phyloP scores from a whole-genome alignment of 2,888 invertebrate species.

The Netelia virgata region DNA sequence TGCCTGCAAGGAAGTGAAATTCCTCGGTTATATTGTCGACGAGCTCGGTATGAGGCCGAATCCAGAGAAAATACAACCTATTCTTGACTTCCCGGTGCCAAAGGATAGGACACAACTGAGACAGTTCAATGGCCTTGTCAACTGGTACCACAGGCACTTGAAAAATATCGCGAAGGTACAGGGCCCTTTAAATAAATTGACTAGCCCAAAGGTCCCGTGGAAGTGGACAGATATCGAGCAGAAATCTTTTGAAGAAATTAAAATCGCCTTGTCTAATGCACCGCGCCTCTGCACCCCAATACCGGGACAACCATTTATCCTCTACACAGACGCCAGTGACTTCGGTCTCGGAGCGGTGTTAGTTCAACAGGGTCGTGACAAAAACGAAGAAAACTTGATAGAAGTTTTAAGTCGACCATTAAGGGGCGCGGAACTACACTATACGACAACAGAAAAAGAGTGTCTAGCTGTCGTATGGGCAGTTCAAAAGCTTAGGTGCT shows the following conservation, averaged over 20 bases:
- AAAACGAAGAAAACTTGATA: no score
- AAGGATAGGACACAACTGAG: conserved; percentile 38
- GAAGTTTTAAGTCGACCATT: no score
- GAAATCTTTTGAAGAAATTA: conserved; percentile 16
- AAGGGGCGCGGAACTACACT: no score
- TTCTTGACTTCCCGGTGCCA: neutral
- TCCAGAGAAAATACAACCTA: neutral
- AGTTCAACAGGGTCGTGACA: no score
- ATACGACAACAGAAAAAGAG: no score
- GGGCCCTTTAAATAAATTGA: neutral
- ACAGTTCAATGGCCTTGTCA: neutral
- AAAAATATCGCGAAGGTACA: neutral
- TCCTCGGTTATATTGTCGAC: conserved; percentile 53
- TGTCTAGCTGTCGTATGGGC: no score
- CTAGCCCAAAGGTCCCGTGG: conserved; percentile 31
- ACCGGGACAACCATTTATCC: neutral
- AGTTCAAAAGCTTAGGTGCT: no score
- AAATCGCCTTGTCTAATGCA: conserved; percentile 6
- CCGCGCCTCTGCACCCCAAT: neutral
- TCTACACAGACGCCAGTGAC: no score
- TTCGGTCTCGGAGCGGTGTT: no score
- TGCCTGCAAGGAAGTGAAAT: conserved; percentile 53
- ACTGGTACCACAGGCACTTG: neutral
- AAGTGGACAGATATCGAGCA: conserved; percentile 36
- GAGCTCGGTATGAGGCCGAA: neutral